A percentile compares a stretch with the other conserved stretches of the same genome.
Evolutionary conservation across 2,888 invertebrate genomes (phyloP).

Genomic region (Drosophila sordidula): DNA sequence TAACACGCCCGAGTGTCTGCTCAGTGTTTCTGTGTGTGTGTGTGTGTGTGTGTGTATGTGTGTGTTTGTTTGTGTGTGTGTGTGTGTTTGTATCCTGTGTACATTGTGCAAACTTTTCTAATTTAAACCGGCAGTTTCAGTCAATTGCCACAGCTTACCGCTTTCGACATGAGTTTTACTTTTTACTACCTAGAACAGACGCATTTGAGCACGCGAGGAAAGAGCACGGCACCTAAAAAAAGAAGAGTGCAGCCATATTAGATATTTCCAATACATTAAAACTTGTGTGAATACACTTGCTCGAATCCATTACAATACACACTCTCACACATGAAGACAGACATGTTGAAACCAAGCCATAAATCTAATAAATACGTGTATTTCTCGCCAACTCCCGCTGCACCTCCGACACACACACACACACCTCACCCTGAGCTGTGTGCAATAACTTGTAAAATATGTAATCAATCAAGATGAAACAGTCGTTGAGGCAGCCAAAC

Average conservation of each 20-base stretch:
- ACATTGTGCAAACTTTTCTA: conserved; percentile 78
- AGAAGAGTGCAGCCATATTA: conserved; percentile 34
- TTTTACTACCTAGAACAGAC: conserved; percentile 66
- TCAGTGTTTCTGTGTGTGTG: conserved; percentile 14
- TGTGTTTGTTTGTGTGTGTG: conserved; percentile 7
- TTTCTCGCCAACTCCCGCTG: conserved; percentile 44
- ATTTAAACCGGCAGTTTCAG: conserved; percentile 80
- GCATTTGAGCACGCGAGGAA: conserved; percentile 35
- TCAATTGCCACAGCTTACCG: conserved; percentile 80
- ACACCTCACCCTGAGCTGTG: conserved; percentile 19
- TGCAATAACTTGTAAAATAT: conserved; percentile 81
- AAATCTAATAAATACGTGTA: conserved; percentile 79
- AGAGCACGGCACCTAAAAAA: conserved; percentile 1
- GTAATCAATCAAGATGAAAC: conserved; percentile 81
- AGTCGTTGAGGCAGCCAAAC: conserved; percentile 81
- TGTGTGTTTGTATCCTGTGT: conserved; percentile 38
- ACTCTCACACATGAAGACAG: conserved; percentile 30
- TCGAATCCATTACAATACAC: conserved; percentile 68
- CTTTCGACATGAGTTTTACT: conserved; percentile 79
- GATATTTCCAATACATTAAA: conserved; percentile 80
- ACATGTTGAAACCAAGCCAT: conserved; percentile 66
- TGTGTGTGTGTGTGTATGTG: conserved; percentile 6
- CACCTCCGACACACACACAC: conserved; percentile 2
- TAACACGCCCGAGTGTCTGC: conserved; percentile 71
- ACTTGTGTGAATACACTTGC: conserved; percentile 79